Conservation (phyloP, 1,140 invertebrate genomes). For the Brachystomella parvula region DNA sequence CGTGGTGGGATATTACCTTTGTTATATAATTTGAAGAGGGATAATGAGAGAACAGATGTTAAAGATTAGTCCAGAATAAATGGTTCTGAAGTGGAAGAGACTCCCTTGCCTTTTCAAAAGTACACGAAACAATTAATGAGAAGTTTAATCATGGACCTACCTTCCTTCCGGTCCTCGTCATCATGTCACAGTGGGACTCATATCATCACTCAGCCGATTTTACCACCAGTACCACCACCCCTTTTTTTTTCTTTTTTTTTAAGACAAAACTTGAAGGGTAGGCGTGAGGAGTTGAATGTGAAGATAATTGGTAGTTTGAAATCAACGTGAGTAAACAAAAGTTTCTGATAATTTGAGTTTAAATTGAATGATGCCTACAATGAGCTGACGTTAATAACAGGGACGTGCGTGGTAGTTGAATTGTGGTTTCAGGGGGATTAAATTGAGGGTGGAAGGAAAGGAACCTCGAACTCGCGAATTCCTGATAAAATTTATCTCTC, state of each 20-base stretch:
- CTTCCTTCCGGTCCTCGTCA: not conserved
- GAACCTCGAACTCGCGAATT: not conserved
- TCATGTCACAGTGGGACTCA: not conserved
- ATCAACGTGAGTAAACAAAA: conserved; percentile 5
- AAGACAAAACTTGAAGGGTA: not conserved
- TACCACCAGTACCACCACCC: not conserved
- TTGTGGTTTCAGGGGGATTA: not conserved
- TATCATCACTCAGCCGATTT: not conserved
- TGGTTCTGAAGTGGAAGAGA: not conserved
- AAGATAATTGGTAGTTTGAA: not conserved
- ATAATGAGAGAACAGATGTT: not conserved
- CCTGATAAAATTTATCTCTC: not conserved
- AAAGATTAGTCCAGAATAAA: not conserved
- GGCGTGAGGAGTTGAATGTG: not conserved
- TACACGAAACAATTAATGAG: not conserved
- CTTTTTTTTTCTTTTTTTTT: not conserved
- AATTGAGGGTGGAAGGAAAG: not conserved
- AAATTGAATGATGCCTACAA: not conserved
- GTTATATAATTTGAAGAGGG: too few relatives aligned
- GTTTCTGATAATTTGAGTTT: not conserved
- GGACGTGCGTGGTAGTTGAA: not conserved
- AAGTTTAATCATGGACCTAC: too few relatives aligned
- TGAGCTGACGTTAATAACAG: not conserved
- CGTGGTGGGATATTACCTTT: too few relatives aligned
- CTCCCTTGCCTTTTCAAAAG: not conserved